Conservation (phyloP, 2,888 invertebrate genomes). For the Notodonta ziczac region DNA sequence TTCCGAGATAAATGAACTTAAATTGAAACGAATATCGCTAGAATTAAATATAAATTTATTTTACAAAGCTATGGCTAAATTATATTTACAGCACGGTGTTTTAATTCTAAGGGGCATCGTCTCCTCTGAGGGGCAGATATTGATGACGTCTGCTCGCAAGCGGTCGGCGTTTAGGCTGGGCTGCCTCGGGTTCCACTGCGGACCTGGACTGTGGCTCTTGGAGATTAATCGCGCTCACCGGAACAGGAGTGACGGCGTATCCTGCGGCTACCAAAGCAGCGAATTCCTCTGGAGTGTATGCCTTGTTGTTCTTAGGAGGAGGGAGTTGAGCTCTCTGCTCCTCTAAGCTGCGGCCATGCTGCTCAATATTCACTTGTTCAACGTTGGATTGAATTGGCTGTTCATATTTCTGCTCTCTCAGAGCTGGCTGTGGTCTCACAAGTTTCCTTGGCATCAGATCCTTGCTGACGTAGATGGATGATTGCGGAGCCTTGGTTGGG, state of each 20-base stretch:
- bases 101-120: slow-evolving; percentile 72
- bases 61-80: slow-evolving; percentile 60
- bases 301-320: slow-evolving; percentile 79
- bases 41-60: slow-evolving; percentile 44
- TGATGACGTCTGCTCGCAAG: slow-evolving; percentile 67
- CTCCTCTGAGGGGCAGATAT: slow-evolving; percentile 74
- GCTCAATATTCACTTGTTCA: slow-evolving; percentile 57
- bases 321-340: slow-evolving; percentile 74
- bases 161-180: slow-evolving; percentile 51
- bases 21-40: slow-evolving; percentile 57
- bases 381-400: slow-evolving; percentile 36
- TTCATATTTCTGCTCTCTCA: slow-evolving; percentile 53
- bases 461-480: slow-evolving; percentile 75
- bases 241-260: slow-evolving; percentile 79
- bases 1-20: slow-evolving; percentile 31
- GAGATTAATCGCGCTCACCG: slow-evolving; percentile 62
- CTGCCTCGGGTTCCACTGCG: slow-evolving; percentile 54
- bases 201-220: slow-evolving; percentile 73
- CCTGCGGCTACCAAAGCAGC: slow-evolving; percentile 78
- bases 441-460: slow-evolving; percentile 68
- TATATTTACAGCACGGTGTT: slow-evolving; percentile 62
- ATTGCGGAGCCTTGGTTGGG: slow-evolving; percentile 70
- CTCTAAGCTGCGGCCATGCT: slow-evolving; percentile 65
- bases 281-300: slow-evolving; percentile 81
- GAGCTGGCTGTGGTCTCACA: slow-evolving; percentile 49